Conservation (phyloP, 2,113 vertebrate genomes). For the Bubo bubo region DNA sequence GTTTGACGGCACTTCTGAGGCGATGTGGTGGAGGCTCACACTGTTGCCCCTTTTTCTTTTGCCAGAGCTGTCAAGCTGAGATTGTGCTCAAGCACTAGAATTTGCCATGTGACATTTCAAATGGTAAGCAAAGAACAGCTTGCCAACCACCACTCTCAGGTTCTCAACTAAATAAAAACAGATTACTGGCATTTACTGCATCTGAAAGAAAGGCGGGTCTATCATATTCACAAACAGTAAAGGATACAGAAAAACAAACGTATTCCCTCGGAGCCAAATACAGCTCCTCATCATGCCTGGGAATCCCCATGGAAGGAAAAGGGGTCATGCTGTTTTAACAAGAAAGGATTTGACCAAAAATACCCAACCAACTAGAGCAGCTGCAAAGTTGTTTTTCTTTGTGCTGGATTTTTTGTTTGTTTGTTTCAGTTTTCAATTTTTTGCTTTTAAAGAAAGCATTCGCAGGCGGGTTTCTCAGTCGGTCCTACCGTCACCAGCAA, state of each 20-base stretch:
- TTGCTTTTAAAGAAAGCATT: neutral
- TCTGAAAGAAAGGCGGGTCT: neutral
- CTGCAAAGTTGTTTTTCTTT: neutral
- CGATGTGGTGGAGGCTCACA: neutral
- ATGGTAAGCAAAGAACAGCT: slow-evolving; percentile 15
- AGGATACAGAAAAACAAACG: neutral
- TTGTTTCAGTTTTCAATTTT: neutral
- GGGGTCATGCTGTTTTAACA: neutral
- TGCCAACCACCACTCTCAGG: slow-evolving; percentile 27
- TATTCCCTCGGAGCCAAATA: neutral
- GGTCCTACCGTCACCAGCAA: neutral
- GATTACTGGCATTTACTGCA: slow-evolving; percentile 1
- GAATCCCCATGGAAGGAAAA: slow-evolving; percentile 47
- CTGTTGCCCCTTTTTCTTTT: slow-evolving; percentile 39
- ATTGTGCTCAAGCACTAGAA: neutral
- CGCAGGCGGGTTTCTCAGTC: neutral
- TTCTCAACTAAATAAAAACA: slow-evolving; percentile 23
- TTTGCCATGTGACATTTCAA: slow-evolving; percentile 36
- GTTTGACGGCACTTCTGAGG: slow-evolving; percentile 13
- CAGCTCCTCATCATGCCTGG: neutral
- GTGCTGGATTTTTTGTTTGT: neutral
- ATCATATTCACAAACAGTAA: neutral
- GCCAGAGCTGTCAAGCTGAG: slow-evolving; percentile 49
- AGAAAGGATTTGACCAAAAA: slow-evolving; percentile 31
- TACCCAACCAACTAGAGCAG: slow-evolving; percentile 6